A percentile compares a stretch with the other conserved stretches of the same genome.
Evolutionary conservation across 2,113 vertebrate species (phyloP).

Genomic region (Pachycephala philippinensis): DNA sequence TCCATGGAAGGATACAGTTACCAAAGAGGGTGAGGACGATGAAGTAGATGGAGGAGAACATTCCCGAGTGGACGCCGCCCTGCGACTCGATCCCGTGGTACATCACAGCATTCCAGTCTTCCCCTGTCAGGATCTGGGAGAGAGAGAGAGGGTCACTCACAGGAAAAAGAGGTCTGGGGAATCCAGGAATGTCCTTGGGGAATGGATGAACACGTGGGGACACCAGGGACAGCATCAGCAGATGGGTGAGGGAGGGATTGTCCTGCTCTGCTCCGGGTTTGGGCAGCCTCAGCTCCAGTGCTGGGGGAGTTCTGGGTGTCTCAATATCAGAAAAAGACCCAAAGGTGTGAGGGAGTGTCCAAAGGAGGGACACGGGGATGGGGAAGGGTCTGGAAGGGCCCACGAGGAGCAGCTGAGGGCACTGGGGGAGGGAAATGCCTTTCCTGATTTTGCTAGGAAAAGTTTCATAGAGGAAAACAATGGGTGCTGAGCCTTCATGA

Average conservation of each 20-base stretch:
- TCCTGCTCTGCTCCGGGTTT: not conserved
- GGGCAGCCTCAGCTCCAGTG: not conserved
- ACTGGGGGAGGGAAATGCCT: not conserved
- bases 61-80: conserved; percentile 88
- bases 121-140: conserved; percentile 90
- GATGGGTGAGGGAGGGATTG: not conserved
- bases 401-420: not conserved
- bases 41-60: conserved; percentile 96
- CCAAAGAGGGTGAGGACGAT: conserved; percentile 93
- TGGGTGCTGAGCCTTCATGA: not conserved
- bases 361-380: not conserved
- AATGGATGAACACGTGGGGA: rapidly evolving
- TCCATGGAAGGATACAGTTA: conserved; percentile 92
- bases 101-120: conserved; percentile 98
- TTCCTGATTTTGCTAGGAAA: not conserved
- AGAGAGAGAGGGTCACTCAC: not conserved
- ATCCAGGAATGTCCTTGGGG: not conserved
- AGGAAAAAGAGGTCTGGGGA: not conserved
- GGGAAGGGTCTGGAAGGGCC: not conserved
- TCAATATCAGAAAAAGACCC: not conserved
- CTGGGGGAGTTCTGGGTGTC: not conserved
- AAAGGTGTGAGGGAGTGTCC: not conserved
- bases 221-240: not conserved
- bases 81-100: conserved; percentile 94
- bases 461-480: not conserved